These are phyloP conservation scores for Drosophila bipectinata DNA, from an alignment of 1,140 invertebrate species.

Conservation along the genomic window DNA sequence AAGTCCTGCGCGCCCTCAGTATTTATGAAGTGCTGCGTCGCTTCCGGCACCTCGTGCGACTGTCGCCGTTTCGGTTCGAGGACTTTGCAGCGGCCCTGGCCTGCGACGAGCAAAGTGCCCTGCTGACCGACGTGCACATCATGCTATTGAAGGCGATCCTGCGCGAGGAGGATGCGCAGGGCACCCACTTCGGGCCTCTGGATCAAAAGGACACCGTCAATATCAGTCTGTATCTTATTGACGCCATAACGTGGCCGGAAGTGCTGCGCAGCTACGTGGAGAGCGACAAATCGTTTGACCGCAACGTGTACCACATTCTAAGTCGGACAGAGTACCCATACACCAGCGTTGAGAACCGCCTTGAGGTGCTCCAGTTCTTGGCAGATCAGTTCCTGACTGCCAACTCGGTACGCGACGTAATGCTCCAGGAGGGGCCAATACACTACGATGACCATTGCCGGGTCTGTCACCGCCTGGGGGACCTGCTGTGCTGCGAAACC, in stretches of 20 bases:
- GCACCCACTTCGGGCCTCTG: constrained; percentile 96
- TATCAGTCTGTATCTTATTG: constrained; percentile 95
- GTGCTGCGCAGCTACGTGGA: constrained; percentile 94
- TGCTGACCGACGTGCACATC: constrained; percentile 96
- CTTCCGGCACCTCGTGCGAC: constrained; percentile 93
- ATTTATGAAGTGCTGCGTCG: constrained; percentile 97
- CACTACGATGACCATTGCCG: constrained; percentile 98
- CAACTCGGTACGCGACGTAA: constrained; percentile 95
- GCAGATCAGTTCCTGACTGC: constrained; percentile 97
- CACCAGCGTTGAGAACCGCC: constrained; percentile 91
- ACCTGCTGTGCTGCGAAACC: constrained; percentile 97
- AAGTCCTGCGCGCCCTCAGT: constrained; percentile 91
- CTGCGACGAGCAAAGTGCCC: constrained; percentile 94
- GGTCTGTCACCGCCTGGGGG: constrained; percentile 96
- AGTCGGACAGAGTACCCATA: constrained; percentile 95
- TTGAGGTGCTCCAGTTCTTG: constrained; percentile 95
- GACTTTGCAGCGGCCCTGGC: constrained; percentile 97
- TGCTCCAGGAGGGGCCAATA: constrained; percentile 96
- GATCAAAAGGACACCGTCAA: constrained; percentile 99
- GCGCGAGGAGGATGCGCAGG: constrained; percentile 96
- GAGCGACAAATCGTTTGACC: constrained; percentile 92
- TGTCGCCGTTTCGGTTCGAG: constrained; percentile 97
- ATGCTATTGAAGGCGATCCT: constrained; percentile 95
- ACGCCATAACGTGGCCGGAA: constrained; percentile 98
- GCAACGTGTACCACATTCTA: constrained; percentile 88